These are phyloP conservation scores for Mya arenaria DNA, from an alignment of 1,140 invertebrate species.

Conservation along the genomic window DNA sequence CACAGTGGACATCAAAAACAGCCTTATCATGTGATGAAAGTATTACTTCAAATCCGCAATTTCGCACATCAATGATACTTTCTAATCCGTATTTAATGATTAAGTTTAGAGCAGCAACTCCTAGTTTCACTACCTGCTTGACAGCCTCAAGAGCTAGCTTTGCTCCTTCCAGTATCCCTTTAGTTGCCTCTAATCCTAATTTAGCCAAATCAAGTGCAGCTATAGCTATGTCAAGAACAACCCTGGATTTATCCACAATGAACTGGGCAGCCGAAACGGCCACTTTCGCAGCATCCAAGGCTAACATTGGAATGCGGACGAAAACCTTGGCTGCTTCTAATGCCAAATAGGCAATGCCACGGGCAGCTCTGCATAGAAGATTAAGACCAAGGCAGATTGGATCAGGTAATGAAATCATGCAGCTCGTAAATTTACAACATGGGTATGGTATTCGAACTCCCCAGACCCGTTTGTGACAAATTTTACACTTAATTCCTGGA, in stretches of 20 bases:
- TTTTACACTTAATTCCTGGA: conserved; percentile 30
- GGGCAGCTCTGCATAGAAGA: neutral
- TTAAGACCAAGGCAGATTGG: conserved; percentile 34
- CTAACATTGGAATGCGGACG: conserved; percentile 13
- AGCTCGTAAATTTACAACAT: conserved; percentile 34
- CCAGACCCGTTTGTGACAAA: conserved; percentile 28
- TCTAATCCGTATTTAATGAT: conserved; percentile 29
- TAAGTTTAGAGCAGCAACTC: conserved; percentile 21
- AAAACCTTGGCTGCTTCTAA: conserved; percentile 29
- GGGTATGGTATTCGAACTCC: conserved; percentile 28
- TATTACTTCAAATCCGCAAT: conserved; percentile 48
- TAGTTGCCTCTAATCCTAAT: conserved; percentile 8
- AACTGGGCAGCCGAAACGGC: conserved; percentile 20
- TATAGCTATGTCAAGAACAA: conserved; percentile 19
- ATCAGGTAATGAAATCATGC: conserved; percentile 39
- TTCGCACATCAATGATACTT: conserved; percentile 41
- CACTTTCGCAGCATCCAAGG: conserved; percentile 21
- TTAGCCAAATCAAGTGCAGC: conserved; percentile 17
- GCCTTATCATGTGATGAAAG: conserved; percentile 34
- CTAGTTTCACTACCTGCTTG: conserved; percentile 36
- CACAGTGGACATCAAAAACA: conserved; percentile 46
- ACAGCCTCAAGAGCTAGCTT: conserved; percentile 52
- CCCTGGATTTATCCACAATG: conserved; percentile 35
- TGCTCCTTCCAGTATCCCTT: conserved; percentile 43
- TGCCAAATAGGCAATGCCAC: conserved; percentile 23